Evolutionary conservation across 2,888 invertebrate species (phyloP).

Genomic region (Nipponacmea schrenckii): DNA sequence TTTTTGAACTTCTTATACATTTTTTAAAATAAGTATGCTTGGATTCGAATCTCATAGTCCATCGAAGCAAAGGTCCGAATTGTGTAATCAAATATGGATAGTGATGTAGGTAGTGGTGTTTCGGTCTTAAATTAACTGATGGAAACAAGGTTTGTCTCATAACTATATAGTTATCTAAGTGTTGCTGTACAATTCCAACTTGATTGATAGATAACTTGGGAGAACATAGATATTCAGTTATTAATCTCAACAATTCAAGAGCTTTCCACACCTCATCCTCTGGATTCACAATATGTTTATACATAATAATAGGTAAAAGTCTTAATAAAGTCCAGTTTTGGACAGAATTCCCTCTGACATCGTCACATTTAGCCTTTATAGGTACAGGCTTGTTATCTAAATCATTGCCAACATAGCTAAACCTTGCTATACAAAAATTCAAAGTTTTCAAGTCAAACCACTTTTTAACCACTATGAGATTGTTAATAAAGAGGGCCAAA

Average conservation of each 20-base stretch:
- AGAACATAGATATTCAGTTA: conserved; percentile 14
- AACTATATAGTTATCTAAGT: conserved; percentile 5
- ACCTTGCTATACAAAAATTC: conserved; percentile 4
- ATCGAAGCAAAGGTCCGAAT: background rate
- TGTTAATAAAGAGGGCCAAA: conserved; percentile 13
- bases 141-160: background rate
- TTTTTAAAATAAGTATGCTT: background rate
- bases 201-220: conserved; percentile 7
- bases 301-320: conserved; percentile 13
- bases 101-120: background rate
- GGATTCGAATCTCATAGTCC: background rate
- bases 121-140: background rate
- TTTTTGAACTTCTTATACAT: background rate
- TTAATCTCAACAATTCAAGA: conserved; percentile 1
- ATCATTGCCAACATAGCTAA: conserved; percentile 1
- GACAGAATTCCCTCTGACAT: conserved; percentile 21
- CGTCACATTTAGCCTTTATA: conserved; percentile 4
- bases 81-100: background rate
- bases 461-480: conserved; percentile 13
- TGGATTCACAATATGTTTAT: conserved; percentile 2
- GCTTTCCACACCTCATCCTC: conserved; percentile 13
- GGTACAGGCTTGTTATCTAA: conserved; percentile 3
- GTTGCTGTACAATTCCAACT: background rate
- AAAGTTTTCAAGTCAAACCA: conserved; percentile 14
- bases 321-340: conserved; percentile 23